Conservation (phyloP, 2,113 vertebrate genomes). For the Gorsachius goisagi region DNA sequence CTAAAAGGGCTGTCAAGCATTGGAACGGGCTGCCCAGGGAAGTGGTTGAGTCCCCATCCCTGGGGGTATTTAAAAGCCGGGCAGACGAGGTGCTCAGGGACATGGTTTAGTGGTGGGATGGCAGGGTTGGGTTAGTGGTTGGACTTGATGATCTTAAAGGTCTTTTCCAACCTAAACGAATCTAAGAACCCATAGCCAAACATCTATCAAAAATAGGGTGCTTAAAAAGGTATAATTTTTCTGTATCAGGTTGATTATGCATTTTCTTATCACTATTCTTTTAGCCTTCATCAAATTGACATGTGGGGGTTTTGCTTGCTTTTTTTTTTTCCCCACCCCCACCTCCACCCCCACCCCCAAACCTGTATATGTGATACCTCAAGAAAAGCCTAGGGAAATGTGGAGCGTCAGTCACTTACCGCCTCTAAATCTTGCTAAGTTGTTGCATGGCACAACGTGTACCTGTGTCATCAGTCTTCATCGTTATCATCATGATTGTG, state of each 20-base stretch:
- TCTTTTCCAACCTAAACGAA: too few relatives aligned
- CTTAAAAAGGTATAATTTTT: not conserved
- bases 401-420: not conserved
- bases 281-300: not conserved
- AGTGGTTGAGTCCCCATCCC: too few relatives aligned
- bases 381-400: not conserved
- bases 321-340: not conserved
- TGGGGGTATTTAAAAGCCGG: too few relatives aligned
- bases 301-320: rapidly evolving
- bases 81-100: too few relatives aligned
- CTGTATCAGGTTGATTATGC: rapidly evolving
- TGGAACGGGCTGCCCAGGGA: too few relatives aligned
- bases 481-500: rapidly evolving
- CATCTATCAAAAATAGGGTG: not conserved
- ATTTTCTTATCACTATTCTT: rapidly evolving
- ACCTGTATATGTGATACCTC: rapidly evolving
- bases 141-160: too few relatives aligned
- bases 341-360: too few relatives aligned
- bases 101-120: too few relatives aligned
- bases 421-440: not conserved
- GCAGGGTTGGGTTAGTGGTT: too few relatives aligned
- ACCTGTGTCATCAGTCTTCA: rapidly evolving
- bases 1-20: too few relatives aligned
- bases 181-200: rapidly evolving
- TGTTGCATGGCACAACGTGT: rapidly evolving